Conservation (phyloP, 2,888 invertebrate genomes). For the Sinodicranocentrus sp. region DNA sequence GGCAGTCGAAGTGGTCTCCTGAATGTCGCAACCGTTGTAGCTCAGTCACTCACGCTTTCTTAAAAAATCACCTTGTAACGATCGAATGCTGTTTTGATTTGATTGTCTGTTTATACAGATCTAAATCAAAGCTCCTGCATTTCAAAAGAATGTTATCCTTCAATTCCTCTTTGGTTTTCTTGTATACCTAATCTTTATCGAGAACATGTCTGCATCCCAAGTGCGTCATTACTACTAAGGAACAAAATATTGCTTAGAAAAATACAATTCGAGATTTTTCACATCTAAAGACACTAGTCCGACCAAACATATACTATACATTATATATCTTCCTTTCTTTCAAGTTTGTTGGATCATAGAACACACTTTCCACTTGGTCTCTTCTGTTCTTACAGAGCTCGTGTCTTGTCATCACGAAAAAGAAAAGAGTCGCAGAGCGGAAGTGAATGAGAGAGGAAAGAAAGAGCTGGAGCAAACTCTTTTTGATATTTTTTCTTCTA, state of each 20-base stretch:
- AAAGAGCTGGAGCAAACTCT: constrained; percentile 32
- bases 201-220: background rate
- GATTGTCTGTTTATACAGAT: constrained; percentile 11
- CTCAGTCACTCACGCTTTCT: background rate
- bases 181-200: background rate
- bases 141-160: background rate
- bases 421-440: constrained; percentile 46
- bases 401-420: constrained; percentile 26
- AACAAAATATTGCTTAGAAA: background rate
- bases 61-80: background rate
- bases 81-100: constrained; percentile 23
- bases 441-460: constrained; percentile 20
- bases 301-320: background rate
- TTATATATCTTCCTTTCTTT: no score
- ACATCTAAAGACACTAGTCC: no score
- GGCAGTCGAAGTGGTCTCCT: constrained; percentile 46
- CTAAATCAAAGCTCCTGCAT: background rate
- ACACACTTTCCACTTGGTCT: no score
- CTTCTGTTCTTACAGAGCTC: background rate
- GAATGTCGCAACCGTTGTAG: constrained; percentile 49
- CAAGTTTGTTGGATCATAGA: no score
- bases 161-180: background rate
- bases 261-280: no score
- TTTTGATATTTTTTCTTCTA: constrained; percentile 4
- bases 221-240: background rate